Percentiles rank a stretch among this genome's conserved stretches.
These are phyloP conservation scores for Gnatocerus cornutus DNA, from an alignment of 2,888 invertebrate genomes.

Conservation along the genomic window DNA sequence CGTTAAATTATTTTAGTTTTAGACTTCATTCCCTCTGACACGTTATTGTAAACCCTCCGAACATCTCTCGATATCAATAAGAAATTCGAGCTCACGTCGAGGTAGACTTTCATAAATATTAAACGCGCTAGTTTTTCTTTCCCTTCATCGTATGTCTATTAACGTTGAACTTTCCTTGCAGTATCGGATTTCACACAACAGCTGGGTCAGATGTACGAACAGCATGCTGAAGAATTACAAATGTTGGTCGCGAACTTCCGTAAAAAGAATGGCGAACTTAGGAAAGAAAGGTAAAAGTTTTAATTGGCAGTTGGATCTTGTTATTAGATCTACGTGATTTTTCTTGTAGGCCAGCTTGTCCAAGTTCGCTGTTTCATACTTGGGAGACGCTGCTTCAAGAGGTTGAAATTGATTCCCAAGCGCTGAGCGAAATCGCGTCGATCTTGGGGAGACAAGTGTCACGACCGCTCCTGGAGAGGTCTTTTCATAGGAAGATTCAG, in stretches of 20 bases:
- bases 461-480: conserved; percentile 87
- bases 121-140: conserved; percentile 22
- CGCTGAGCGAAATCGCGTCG: conserved; percentile 88
- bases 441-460: conserved; percentile 86
- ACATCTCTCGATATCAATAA: conserved; percentile 14
- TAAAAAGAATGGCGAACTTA: conserved; percentile 87
- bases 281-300: conserved; percentile 84
- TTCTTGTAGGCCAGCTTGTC: conserved; percentile 81
- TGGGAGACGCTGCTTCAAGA: conserved; percentile 94
- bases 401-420: conserved; percentile 91
- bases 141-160: conserved; percentile 10
- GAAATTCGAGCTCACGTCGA: conserved; percentile 12
- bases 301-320: conserved; percentile 25
- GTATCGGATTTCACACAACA: conserved; percentile 94
- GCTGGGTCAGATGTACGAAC: conserved; percentile 90
- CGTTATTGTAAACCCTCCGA: conserved; percentile 3
- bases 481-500: conserved; percentile 93
- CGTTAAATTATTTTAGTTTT: conserved; percentile 20
- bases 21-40: background rate
- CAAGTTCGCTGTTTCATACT: conserved; percentile 87
- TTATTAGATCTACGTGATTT: conserved; percentile 29
- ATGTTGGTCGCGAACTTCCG: conserved; percentile 89
- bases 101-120: conserved; percentile 27
- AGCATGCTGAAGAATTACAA: conserved; percentile 90
- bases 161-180: conserved; percentile 72